phyloP scores from a whole-genome alignment of 2,888 invertebrate genomes.

The Cheilosia vulpina region DNA sequence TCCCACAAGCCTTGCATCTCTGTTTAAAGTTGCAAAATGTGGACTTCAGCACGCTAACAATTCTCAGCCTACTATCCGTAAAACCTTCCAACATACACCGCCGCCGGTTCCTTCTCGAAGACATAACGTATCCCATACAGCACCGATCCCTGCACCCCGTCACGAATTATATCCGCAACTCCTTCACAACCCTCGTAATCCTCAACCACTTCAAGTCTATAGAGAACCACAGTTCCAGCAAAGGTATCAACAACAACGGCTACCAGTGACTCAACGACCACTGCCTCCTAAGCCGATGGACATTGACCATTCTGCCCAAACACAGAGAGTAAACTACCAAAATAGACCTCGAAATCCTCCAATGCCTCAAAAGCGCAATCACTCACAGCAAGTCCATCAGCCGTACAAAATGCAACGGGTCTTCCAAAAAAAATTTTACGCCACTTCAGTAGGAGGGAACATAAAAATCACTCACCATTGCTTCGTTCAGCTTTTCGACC shows the following conservation, averaged over 20 bases:
- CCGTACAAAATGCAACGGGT: no score
- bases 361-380: slow-evolving; percentile 12
- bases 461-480: no score
- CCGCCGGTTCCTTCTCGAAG: slow-evolving; percentile 29
- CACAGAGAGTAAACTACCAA: slow-evolving; percentile 18
- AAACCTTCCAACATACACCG: no score
- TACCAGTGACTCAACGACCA: slow-evolving; percentile 32
- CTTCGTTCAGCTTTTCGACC: no score
- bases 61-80: slow-evolving; percentile 18
- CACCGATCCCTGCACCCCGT: slow-evolving; percentile 25
- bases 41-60: slow-evolving; percentile 7
- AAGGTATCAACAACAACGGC: slow-evolving; percentile 21
- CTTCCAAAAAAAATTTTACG: no score
- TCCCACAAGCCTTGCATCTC: slow-evolving; percentile 14
- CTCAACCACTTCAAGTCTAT: no score
- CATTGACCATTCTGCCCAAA: slow-evolving; percentile 14
- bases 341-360: slow-evolving; percentile 6
- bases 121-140: slow-evolving; percentile 1
- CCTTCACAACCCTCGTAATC: slow-evolving; percentile 41
- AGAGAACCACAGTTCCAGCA: no score
- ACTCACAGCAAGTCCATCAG: slow-evolving; percentile 11
- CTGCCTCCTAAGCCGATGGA: slow-evolving; percentile 46
- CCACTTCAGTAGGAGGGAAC: no score
- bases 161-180: slow-evolving; percentile 51
- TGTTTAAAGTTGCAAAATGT: no score